Evolutionary conservation across 2,888 invertebrate species (phyloP), one percentile per base, ranked within the genome.

Genomic region (Sinelater perroti): DNA sequence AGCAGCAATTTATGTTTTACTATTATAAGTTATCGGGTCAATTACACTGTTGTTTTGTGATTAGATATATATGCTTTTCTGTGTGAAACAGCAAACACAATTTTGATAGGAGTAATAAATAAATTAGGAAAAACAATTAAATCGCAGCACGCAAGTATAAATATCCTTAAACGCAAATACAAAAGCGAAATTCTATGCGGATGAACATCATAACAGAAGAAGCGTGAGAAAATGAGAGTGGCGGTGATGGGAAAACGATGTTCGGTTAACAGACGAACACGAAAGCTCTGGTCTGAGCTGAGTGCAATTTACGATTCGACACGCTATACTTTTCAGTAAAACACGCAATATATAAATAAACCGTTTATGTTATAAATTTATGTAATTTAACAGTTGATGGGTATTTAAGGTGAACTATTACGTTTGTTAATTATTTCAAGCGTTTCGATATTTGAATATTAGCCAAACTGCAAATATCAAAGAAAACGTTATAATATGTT

Each of bases 181-280:
- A 56, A 42, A 56, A 28, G 33, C 49, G 38, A 56, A 56, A 42
- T 49, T 20, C 42, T 35, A 18, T 38, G 40, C 42, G 56, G 26
- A 44, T 50, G 31, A 40, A 31, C 49, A 49, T 56, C 56, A 56
- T 49, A 49, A 49, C 49, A 49, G 56, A 56, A 56, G 56, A 56
- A 49, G 47, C 56, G 56, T 56, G 56, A 49, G 56, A 56, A 28
- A 49, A 49, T 50, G 31, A 49, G 42, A 49, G 56, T 56, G 56
- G 49, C 30, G 56, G 44, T 56, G 56, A 56, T 56, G 56, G 56
- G 56, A 56, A 56, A 56, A 56, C 49, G 56, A 56, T 56, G 56
- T 56, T 56, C 56, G 42, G 49, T 42, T 49, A 56, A 56, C 56
- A 56, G 56, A 42, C 56, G 49, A 56, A 56, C 56, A 56, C 56